phyloP scores from a whole-genome alignment of 2,113 vertebrate genomes.

The Calonectris borealis region DNA sequence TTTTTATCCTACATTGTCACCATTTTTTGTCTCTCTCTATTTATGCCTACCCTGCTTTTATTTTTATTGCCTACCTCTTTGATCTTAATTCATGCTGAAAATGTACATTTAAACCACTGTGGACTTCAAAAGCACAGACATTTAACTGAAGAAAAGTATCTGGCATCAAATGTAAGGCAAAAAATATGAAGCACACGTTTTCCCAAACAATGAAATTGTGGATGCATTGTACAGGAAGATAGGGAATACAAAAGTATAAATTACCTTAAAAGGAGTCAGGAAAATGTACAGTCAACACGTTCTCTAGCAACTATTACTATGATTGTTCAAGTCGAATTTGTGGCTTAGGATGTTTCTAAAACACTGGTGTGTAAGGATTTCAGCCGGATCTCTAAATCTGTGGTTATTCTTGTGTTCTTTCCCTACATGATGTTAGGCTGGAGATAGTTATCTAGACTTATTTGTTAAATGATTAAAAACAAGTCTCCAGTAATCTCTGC shows the following conservation, averaged over 20 bases:
- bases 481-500: not conserved
- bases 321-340: not conserved
- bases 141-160: not conserved
- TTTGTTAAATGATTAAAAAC: not conserved
- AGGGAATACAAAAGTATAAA: not conserved
- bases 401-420: not conserved
- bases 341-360: not conserved
- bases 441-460: not conserved
- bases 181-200: not conserved
- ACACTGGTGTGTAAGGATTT: not conserved
- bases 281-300: accelerated
- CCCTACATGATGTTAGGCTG: not conserved
- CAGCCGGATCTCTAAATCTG: not conserved
- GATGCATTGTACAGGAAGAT: not conserved
- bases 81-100: not conserved
- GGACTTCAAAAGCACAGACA: not conserved
- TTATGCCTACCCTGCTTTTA: not conserved
- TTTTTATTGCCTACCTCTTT: not conserved
- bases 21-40: not conserved
- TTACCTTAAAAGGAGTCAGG: not conserved
- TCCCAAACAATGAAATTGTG: not conserved
- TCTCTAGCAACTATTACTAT: not conserved
- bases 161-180: not conserved
- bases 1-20: not conserved
- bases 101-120: not conserved